Evolutionary conservation across 2,888 invertebrate genomes (phyloP).

Genomic region (Hirtodrosophila alboralis): DNA sequence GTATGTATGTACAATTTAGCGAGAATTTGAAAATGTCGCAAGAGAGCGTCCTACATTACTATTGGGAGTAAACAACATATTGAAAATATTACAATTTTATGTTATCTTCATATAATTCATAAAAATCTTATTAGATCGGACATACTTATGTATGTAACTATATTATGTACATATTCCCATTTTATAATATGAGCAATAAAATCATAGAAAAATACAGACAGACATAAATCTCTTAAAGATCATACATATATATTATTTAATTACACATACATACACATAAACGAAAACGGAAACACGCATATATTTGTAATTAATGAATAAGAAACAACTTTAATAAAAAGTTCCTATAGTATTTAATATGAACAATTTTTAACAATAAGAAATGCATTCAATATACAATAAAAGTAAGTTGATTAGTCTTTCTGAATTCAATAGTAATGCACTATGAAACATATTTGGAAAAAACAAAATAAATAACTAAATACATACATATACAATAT

Average conservation of each 20-base stretch:
- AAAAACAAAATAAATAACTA: constrained; percentile 11
- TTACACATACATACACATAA: background rate
- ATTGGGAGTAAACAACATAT: constrained; percentile 14
- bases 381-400: constrained; percentile 5
- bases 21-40: constrained; percentile 8
- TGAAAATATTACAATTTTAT: constrained; percentile 10
- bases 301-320: constrained; percentile 25
- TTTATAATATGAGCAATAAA: background rate
- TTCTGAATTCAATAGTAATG: background rate
- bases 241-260: constrained; percentile 11
- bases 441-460: constrained; percentile 7
- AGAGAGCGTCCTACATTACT: constrained; percentile 25
- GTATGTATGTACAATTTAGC: background rate
- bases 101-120: constrained; percentile 1
- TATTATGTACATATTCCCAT: background rate
- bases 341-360: constrained; percentile 70
- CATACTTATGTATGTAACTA: too few species aligned
- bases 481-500: constrained; percentile 17
- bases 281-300: background rate
- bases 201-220: background rate
- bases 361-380: constrained; percentile 30
- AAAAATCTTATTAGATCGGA: too few species aligned
- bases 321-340: constrained; percentile 63
- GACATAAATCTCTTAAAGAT: constrained; percentile 1
- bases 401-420: constrained; percentile 2